Evolutionary conservation across 2,888 invertebrate genomes (phyloP).

Genomic region (Yponomeuta cagnagella): DNA sequence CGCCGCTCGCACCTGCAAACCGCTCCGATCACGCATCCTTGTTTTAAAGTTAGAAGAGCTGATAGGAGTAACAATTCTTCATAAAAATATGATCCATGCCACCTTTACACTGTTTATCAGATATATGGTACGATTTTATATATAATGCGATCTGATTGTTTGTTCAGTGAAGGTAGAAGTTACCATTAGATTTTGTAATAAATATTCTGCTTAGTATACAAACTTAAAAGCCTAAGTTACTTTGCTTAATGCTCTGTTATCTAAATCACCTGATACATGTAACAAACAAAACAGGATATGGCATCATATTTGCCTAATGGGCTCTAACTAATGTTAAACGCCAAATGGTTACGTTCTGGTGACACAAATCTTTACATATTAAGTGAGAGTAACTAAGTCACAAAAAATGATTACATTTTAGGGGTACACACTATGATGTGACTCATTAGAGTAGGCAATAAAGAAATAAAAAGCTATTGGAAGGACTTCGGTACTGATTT

Average conservation of each 20-base stretch:
- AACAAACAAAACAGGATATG: slow-evolving; percentile 24
- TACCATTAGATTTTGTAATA: too few species aligned
- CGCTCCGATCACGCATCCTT: too few species aligned
- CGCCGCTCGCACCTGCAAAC: too few species aligned
- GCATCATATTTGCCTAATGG: slow-evolving; percentile 25
- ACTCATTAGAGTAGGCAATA: slow-evolving; percentile 19
- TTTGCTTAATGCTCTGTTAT: slow-evolving; percentile 1
- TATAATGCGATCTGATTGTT: too few species aligned
- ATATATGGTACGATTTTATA: too few species aligned
- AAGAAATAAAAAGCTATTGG: background rate
- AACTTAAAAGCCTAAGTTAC: background rate
- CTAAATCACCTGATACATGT: slow-evolving; percentile 12
- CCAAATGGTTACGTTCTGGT: background rate
- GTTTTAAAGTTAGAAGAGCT: too few species aligned
- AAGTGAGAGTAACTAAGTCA: background rate
- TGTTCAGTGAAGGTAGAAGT: too few species aligned
- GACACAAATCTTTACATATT: background rate
- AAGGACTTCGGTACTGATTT: background rate
- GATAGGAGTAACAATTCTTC: too few species aligned
- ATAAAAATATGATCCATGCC: too few species aligned
- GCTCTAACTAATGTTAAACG: slow-evolving; percentile 11
- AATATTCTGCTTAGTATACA: background rate
- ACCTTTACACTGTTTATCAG: too few species aligned
- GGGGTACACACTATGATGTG: background rate
- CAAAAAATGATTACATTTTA: background rate